Evolutionary conservation across 1,140 invertebrate species (phyloP), one percentile per base, ranked within the genome.

Genomic region (Brachionus plicatilis): DNA sequence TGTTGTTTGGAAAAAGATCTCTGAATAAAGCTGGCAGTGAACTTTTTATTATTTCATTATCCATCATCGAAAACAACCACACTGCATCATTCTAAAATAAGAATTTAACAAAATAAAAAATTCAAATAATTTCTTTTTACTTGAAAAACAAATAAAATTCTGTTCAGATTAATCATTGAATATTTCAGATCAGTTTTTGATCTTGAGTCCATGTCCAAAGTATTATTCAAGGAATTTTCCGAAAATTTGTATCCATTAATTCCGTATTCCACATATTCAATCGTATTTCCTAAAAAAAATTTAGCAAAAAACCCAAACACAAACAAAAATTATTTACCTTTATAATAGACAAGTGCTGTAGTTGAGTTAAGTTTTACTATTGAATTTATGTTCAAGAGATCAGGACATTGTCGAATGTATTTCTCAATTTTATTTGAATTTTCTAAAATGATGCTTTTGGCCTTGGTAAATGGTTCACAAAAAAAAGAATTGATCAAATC

Each of bases 81-180:
- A 76, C 72, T 7, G 45, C 45, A 76, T 76, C 72, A 50, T 50
- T 76, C 72, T 76, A 27, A n/a, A 14, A 20, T 17, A 24, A 50
- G 12, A 76, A 29, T 43, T 33, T 27, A 27, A 47, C 7, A 47
- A 47, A 24, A 50, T 47, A 12, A 47, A 33, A 27, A 24, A 33
- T 76, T 76, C 2, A 75, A 75, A 43, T 8, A 43, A 14, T 33
- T 43, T 43, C 20, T 12, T 11, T 7, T 75, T 76, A 76, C 72
- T 76, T 76, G 72, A 76, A 76, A 76, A 27, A 76, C 72, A 50
- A 76, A 76, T 17, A 76, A 76, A 27, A 76, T 76, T 76, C 72
- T 24, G 43, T 76, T 76, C 43, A 76, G 43, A 50, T 76, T 76
- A 29, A 76, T 27, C 72, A 76, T 76, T 14, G 72, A 76, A 53